These are phyloP conservation scores for Drosophila pachea DNA, from an alignment of 1,140 invertebrate species.

Conservation along the genomic window DNA sequence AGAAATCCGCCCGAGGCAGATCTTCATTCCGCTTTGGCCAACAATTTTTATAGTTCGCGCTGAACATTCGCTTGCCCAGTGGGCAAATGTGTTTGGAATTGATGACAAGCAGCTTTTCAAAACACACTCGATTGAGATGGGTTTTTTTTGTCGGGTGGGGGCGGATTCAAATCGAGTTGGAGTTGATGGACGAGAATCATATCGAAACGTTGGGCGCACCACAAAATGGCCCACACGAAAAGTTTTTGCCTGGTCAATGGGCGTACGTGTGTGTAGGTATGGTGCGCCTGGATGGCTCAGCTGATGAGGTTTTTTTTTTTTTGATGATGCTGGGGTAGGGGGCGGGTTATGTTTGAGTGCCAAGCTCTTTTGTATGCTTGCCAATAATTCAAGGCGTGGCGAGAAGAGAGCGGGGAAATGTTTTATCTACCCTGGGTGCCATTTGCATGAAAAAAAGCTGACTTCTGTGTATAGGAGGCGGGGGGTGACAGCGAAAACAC, in stretches of 20 bases:
- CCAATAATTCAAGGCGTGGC: conserved; percentile 56
- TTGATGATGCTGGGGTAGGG: not conserved
- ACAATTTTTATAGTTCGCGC: not conserved
- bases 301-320: conserved; percentile 1
- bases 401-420: conserved; percentile 20
- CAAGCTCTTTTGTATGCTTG: conserved; percentile 58
- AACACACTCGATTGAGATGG: conserved; percentile 32
- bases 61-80: too few relatives aligned
- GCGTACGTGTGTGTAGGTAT: conserved; percentile 15
- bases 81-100: conserved; percentile 12
- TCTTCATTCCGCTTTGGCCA: too few relatives aligned
- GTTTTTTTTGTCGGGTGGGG: not conserved
- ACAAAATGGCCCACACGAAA: conserved; percentile 43
- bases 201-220: conserved; percentile 32
- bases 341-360: conserved; percentile 36
- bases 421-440: conserved; percentile 60
- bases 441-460: conserved; percentile 68
- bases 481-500: not conserved
- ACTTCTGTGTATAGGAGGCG: conserved; percentile 38
- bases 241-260: conserved; percentile 34
- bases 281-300: not conserved
- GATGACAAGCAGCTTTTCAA: conserved; percentile 31
- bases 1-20: too few relatives aligned
- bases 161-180: not conserved
- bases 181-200: conserved; percentile 42